These are phyloP conservation scores for Chaetodon trifasciatus DNA, from an alignment of 2,797 vertebrate genomes.

Conservation along the genomic window DNA sequence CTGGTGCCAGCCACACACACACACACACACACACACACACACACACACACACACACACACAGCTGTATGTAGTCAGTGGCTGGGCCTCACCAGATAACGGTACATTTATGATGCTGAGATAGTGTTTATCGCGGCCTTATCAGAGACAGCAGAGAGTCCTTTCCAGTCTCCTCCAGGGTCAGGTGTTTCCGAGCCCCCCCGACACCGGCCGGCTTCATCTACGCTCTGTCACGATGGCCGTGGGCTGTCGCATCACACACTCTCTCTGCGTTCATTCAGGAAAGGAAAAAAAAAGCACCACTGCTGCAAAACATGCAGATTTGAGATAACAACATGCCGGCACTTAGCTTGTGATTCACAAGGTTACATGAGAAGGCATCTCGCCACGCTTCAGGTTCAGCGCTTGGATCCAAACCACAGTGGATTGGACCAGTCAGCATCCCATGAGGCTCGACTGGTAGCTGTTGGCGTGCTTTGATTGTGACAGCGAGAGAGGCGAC, in stretches of 20 bases:
- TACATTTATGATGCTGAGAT: slow-evolving; percentile 53
- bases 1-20: slow-evolving; percentile 49
- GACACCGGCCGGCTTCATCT: slow-evolving; percentile 59
- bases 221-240: slow-evolving; percentile 46
- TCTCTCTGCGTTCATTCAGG: slow-evolving; percentile 40
- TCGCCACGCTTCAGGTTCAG: no score
- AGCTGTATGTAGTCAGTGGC: slow-evolving; percentile 36
- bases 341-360: no score
- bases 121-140: slow-evolving; percentile 60
- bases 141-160: slow-evolving; percentile 50
- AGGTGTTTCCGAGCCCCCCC: slow-evolving; percentile 53
- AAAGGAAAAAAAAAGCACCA: background rate
- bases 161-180: slow-evolving; percentile 55
- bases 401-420: no score
- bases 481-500: no score
- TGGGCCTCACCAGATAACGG: slow-evolving; percentile 43
- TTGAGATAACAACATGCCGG: slow-evolving; percentile 13
- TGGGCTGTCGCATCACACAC: slow-evolving; percentile 20
- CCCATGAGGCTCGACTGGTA: no score
- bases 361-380: no score
- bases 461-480: no score
- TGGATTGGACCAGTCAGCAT: no score
- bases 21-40: slow-evolving; percentile 22
- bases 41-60: slow-evolving; percentile 19
- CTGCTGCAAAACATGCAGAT: slow-evolving; percentile 24